Conservation (phyloP, 2,888 invertebrate genomes). For the Busseola fusca region DNA sequence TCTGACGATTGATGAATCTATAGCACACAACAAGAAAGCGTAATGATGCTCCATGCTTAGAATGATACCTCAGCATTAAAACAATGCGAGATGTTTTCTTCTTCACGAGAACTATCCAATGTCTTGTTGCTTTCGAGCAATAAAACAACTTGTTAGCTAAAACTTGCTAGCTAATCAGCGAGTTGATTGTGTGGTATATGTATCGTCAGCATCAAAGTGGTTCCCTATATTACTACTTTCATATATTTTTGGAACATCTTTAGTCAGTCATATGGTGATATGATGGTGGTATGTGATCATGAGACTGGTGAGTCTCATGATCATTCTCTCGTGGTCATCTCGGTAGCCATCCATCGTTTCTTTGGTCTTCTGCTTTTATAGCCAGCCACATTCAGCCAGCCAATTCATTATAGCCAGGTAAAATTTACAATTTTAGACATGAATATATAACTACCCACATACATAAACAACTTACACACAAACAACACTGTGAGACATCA, state of each 20-base stretch:
- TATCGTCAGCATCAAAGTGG: neutral
- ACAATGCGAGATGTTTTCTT: neutral
- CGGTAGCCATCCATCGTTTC: neutral
- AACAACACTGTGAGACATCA: constrained; percentile 4
- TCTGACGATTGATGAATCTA: no score
- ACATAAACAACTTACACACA: constrained; percentile 14
- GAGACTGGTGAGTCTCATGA: no score
- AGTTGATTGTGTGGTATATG: neutral
- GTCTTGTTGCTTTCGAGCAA: neutral
- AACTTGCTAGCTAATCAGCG: neutral
- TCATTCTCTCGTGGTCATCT: neutral
- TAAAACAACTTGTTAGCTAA: neutral
- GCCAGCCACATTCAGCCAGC: neutral
- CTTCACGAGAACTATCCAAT: neutral
- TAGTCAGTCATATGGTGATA: neutral
- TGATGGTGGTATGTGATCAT: no score
- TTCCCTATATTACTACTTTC: neutral
- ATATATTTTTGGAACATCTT: neutral
- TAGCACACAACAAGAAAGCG: neutral
- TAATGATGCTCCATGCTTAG: neutral
- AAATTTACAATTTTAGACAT: constrained; percentile 15
- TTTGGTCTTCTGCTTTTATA: neutral
- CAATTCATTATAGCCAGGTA: no score
- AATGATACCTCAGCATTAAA: neutral
- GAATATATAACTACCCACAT: constrained; percentile 4